These are phyloP conservation scores for Paratrypauchen microcephalus DNA, from an alignment of 2,797 vertebrate species.

Conservation along the genomic window DNA sequence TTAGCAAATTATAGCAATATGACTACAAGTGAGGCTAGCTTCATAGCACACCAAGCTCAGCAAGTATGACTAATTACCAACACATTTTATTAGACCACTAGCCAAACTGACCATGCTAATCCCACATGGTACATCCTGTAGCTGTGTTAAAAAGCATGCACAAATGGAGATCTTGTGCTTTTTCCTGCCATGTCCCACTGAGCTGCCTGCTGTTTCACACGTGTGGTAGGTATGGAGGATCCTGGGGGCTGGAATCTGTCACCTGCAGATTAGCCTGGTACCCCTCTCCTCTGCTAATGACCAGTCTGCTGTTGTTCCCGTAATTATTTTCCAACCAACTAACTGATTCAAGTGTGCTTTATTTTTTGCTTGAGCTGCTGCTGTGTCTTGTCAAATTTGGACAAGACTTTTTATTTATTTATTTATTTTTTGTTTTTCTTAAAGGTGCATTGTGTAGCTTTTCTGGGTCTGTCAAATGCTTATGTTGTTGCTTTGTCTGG, in stretches of 20 bases:
- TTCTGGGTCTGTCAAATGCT: too few species aligned
- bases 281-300: constrained; percentile 18
- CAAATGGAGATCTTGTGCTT: neutral
- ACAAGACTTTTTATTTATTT: too few species aligned
- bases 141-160: neutral
- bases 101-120: neutral
- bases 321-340: neutral
- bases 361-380: too few species aligned
- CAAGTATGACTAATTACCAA: neutral
- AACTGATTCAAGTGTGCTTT: too few species aligned
- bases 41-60: neutral
- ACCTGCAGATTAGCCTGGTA: constrained; percentile 30
- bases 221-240: constrained; percentile 10
- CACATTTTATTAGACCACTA: neutral
- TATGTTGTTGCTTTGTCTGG: too few species aligned
- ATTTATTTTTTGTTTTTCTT: too few species aligned
- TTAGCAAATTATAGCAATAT: neutral
- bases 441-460: too few species aligned
- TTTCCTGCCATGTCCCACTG: constrained; percentile 4
- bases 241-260: constrained; percentile 1
- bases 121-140: neutral
- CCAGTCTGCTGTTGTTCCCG: neutral
- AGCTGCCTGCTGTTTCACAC: constrained; percentile 5
- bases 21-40: neutral
- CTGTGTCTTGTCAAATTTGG: too few species aligned